Evolutionary conservation across 2,888 invertebrate species (phyloP), one percentile per base, ranked within the genome.

Genomic region (Mellilla xanthometata): DNA sequence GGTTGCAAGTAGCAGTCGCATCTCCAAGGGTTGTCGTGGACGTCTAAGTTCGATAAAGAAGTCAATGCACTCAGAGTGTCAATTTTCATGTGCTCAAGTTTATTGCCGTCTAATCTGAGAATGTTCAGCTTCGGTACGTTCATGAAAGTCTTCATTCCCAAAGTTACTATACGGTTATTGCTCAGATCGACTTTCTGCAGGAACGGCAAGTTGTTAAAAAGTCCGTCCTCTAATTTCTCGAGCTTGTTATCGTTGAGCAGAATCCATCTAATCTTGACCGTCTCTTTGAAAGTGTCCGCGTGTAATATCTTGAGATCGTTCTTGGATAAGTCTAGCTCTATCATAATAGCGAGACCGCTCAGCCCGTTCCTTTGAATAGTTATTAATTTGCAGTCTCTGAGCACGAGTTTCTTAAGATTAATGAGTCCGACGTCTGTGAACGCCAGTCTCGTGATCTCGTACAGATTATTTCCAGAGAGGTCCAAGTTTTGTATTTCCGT

Each of bases 11-110:
- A 93, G 67, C 97, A 97, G 68, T 97, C 96, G 70, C 97, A 97
- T 49, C 94, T 92, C 97, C 97, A 97, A 0, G 95, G 95, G 72
- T 97, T 97, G 50, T 94, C 93, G 53, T 93, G 93, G 0, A 97
- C 88, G 40, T 94, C 94, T 29, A 97, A 84, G 62, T 94, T 94
- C 13, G 92, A 92, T 39, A 97, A 77, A 52, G 93, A 93, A 1
- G 91, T 90, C 39, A 96, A 80, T 22, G 91, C 90, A 42, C 91
- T 90, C 45, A 96, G 91, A 3, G 93, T 92, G 48, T 93, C 92
- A 32, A 92, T 86, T 62, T 91, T 91, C 33, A 97, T 76, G 39
- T 91, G 90, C 39, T 93, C 93, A 40, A 97, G 81, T 63, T 92
- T 93, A 73, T 97, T 97, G 26, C 93, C 92, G 54, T 94, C 92